Evolutionary conservation across 2,797 vertebrate species (phyloP).

Genomic region (Galagoides demidoff): DNA sequence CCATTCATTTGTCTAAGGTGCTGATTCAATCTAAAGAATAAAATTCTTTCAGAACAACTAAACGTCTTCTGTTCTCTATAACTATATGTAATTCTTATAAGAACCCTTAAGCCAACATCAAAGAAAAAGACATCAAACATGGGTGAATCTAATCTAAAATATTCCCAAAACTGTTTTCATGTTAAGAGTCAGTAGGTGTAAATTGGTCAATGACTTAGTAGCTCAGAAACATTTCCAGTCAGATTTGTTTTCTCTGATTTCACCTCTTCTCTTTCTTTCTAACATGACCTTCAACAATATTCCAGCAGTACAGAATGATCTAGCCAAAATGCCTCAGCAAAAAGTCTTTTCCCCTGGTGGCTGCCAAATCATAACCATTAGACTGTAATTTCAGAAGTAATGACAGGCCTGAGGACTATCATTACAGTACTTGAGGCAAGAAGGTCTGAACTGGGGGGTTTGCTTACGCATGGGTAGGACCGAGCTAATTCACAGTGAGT

Average conservation of each 20-base stretch:
- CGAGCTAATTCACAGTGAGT: constrained; percentile 60
- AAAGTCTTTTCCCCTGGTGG: constrained; percentile 49
- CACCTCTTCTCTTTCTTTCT: constrained; percentile 16
- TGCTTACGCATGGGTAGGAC: not conserved
- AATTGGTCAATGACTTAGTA: not conserved
- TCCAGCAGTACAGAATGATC: constrained; percentile 33
- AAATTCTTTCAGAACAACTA: not conserved
- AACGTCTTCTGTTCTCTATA: not conserved
- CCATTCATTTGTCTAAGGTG: constrained; percentile 6
- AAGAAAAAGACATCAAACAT: not conserved
- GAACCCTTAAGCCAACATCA: constrained; percentile 14
- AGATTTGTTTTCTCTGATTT: constrained; percentile 1
- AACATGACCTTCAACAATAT: not conserved
- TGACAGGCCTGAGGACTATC: constrained; percentile 61
- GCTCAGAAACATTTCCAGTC: constrained; percentile 17
- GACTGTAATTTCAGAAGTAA: constrained; percentile 73
- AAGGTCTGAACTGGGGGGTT: constrained; percentile 66
- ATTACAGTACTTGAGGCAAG: constrained; percentile 68
- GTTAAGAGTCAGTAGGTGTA: not conserved
- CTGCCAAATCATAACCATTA: constrained; percentile 67
- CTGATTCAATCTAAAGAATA: not conserved
- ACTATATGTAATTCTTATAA: not conserved
- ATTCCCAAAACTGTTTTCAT: not conserved
- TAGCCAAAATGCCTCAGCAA: constrained; percentile 48
- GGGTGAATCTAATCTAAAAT: not conserved